A percentile compares a stretch with the other conserved stretches of the same genome.
These are phyloP conservation scores for Erynnis tages DNA, from an alignment of 2,888 invertebrate genomes.

Conservation along the genomic window DNA sequence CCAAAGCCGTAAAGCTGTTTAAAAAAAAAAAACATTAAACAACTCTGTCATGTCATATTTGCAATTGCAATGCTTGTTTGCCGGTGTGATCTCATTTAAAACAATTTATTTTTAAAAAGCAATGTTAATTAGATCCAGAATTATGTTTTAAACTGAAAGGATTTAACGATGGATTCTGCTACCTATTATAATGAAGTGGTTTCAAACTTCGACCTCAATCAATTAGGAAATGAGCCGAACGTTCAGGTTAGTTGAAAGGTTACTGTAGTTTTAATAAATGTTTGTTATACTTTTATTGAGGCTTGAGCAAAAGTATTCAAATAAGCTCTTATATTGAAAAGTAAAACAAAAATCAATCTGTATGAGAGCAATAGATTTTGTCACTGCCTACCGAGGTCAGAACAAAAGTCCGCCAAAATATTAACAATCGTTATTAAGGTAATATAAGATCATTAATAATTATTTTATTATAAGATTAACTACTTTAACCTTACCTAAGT, in stretches of 20 bases:
- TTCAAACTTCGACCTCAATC: constrained; percentile 30
- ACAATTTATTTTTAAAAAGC: neutral
- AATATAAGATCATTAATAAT: no score
- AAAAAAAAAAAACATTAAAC: no score
- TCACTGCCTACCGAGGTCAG: neutral
- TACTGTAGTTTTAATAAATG: constrained; percentile 30
- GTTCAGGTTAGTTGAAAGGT: constrained; percentile 55
- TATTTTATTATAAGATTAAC: no score
- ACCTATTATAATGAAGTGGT: constrained; percentile 6
- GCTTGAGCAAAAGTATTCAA: no score
- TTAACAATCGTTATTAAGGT: no score
- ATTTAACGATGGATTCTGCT: neutral
- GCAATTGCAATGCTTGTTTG: neutral
- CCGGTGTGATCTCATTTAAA: constrained; percentile 1
- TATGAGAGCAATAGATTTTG: no score
- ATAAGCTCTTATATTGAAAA: no score
- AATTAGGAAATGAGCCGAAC: constrained; percentile 29
- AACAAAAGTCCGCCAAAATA: constrained; percentile 6
- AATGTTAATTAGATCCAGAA: neutral
- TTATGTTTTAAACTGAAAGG: neutral
- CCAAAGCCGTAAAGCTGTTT: no score
- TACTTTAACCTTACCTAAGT: no score
- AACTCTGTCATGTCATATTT: no score
- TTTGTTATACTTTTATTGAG: neutral
- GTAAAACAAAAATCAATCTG: no score